Evolutionary conservation across 2,888 invertebrate species (phyloP), one percentile per base, ranked within the genome.

Genomic region (Troglohyphantes excavatus): DNA sequence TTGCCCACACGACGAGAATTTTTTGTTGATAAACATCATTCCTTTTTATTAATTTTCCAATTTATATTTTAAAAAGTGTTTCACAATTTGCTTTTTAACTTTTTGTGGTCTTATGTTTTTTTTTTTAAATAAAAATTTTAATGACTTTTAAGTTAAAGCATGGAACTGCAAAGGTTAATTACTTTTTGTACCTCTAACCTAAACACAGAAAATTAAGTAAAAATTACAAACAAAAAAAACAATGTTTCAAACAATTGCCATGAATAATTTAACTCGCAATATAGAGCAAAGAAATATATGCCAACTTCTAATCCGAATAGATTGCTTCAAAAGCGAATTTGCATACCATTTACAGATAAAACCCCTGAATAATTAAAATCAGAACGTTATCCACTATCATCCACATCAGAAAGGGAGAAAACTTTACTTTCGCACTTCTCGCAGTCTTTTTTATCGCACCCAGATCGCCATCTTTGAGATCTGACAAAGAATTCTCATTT

Each of bases 401-500:
- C n/a, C 17, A 17, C 53, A 7, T 2, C 2, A 17, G 53, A 53
- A n/a, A 53, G n/a, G 23, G 2, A 19, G 1, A 43, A 33, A 23
- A 67, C 11, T 13, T 29, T 27, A 27, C 67, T 67, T 11, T 67
- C 26, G 67, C 67, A 67, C 33, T 26, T 63, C n/a, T n/a, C n/a
- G n/a, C n/a, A n/a, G n/a, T n/a, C n/a, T n/a, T n/a, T n/a, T n/a
- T n/a, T n/a, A n/a, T 68, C 68, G 33, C 17, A n/a, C n/a, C 19
- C 72, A 23, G 72, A 72, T 72, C 43, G 46, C 17, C 43, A 72
- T 72, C 72, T 53, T 33, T 27, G 26, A 70, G 21, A 17, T 2
- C 9, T 7, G 27, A 65, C 68, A 72, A 72, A 72, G 46, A 72
- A 46, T 33, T 17, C 33, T 26, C 21, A n/a, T 53, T 1, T 1